phyloP scores from a whole-genome alignment of 2,113 vertebrate genomes.

The Baryphthengus martii region DNA sequence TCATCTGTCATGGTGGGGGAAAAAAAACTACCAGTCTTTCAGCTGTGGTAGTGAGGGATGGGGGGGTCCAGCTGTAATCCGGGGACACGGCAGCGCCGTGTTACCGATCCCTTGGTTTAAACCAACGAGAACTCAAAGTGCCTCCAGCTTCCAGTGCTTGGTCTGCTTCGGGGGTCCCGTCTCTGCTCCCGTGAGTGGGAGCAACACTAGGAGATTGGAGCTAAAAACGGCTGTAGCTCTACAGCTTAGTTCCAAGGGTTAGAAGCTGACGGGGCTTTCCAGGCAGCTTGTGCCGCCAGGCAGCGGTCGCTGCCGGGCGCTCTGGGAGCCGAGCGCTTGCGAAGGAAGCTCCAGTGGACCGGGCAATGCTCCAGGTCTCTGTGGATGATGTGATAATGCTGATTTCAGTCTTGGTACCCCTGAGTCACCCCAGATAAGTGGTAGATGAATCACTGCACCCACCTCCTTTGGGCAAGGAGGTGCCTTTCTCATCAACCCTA shows the following conservation, averaged over 20 bases:
- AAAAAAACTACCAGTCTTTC: not conserved
- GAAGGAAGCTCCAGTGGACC: not conserved
- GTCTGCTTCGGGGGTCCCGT: not conserved
- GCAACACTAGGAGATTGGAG: not conserved
- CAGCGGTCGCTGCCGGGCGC: accelerated
- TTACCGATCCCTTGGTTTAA: not conserved
- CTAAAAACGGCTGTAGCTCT: not conserved
- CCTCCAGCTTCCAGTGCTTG: not conserved
- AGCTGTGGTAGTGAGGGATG: not conserved
- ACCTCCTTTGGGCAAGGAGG: not conserved
- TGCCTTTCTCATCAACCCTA: not conserved
- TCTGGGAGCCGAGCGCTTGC: accelerated
- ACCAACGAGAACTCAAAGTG: not conserved
- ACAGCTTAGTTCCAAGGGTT: not conserved
- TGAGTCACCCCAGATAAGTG: not conserved
- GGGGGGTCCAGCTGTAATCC: not conserved
- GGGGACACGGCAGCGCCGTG: not conserved
- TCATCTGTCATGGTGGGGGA: not conserved
- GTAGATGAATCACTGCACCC: not conserved
- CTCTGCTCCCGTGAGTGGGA: not conserved
- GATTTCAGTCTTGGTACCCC: not conserved
- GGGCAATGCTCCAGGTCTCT: not conserved
- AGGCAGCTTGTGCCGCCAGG: not conserved
- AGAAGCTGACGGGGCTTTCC: not conserved
- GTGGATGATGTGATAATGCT: no score